Percentiles rank a stretch among this genome's conserved stretches.
phyloP scores from a whole-genome alignment of 2,113 vertebrate species.

The Crotalus helleri region DNA sequence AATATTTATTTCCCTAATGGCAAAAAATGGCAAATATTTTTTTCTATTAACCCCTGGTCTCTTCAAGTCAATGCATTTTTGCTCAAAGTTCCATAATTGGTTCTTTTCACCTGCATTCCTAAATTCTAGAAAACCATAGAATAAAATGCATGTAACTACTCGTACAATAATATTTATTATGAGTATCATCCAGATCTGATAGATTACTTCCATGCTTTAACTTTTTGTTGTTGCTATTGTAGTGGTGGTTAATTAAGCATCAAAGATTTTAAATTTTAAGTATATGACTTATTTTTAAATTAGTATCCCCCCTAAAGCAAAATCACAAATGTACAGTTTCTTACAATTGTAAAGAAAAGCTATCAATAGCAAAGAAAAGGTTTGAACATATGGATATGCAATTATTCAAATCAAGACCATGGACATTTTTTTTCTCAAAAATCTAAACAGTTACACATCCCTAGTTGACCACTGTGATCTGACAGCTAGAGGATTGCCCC shows the following conservation, averaged over 20 bases:
- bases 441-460: background rate
- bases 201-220: background rate
- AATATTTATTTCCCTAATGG: constrained; percentile 11
- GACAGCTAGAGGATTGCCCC: background rate
- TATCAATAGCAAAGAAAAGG: background rate
- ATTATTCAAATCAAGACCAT: background rate
- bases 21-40: constrained; percentile 12
- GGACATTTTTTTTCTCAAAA: background rate
- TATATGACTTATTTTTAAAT: background rate
- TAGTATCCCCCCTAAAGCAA: background rate
- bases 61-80: background rate
- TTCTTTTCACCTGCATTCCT: background rate
- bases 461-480: background rate
- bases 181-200: background rate
- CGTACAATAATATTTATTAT: background rate
- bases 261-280: background rate
- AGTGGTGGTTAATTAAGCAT: background rate
- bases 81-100: background rate
- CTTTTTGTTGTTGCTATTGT: background rate
- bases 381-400: background rate
- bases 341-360: background rate
- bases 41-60: background rate
- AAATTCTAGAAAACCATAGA: background rate
- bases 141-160: background rate
- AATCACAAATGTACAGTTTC: background rate